A percentile compares a stretch with the other conserved stretches of the same genome.
phyloP scores from a whole-genome alignment of 2,888 invertebrate species.

The Bedellia somnulentella region DNA sequence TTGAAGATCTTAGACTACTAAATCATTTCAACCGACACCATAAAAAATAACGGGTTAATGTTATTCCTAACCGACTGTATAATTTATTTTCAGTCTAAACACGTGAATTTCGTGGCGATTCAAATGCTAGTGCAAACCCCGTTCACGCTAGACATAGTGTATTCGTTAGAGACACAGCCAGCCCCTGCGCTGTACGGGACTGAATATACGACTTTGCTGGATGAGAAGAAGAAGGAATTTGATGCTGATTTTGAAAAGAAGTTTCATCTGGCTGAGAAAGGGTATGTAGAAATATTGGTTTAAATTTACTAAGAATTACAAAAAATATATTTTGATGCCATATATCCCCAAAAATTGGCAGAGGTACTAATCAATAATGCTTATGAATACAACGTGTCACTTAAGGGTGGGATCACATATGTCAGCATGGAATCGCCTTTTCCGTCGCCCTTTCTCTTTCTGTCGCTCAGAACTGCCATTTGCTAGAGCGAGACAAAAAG shows the following conservation, averaged over 20 bases:
- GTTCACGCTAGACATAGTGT: conserved; percentile 81
- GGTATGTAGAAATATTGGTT: conserved; percentile 54
- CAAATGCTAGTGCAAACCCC: conserved; percentile 78
- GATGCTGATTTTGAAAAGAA: conserved; percentile 77
- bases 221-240: conserved; percentile 65
- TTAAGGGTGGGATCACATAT: no score
- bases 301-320: no score
- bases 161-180: conserved; percentile 70
- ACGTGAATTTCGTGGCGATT: conserved; percentile 76
- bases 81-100: no score
- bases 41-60: no score
- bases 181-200: conserved; percentile 62
- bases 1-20: no score
- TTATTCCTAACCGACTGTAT: no score
- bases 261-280: conserved; percentile 75
- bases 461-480: no score
- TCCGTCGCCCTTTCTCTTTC: no score
- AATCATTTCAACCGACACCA: no score
- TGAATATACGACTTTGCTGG: conserved; percentile 66
- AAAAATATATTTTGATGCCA: neutral
- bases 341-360: neutral
- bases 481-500: no score
- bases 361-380: neutral
- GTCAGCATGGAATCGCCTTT: no score
- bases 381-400: no score